Evolutionary conservation across 2,113 vertebrate species (phyloP).

Genomic region (Corynorhinus townsendii): DNA sequence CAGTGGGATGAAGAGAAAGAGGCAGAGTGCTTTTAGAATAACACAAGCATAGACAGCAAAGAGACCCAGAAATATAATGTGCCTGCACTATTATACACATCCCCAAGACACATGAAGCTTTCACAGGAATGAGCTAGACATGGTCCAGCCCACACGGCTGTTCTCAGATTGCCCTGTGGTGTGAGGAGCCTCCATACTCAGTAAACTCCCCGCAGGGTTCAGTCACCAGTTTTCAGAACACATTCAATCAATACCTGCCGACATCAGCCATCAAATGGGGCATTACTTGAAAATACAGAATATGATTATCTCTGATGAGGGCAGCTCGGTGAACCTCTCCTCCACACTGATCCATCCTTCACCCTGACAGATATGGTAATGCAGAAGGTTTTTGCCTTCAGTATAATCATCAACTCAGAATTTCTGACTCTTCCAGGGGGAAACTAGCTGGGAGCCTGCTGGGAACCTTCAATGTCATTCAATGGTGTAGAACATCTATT

Average conservation of each 20-base stretch:
- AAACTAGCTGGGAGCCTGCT: not conserved
- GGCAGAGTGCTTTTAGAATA: not conserved
- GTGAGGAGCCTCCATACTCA: not conserved
- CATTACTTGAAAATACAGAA: constrained; percentile 53
- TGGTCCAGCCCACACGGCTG: not conserved
- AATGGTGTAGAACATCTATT: not conserved
- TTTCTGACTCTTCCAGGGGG: constrained; percentile 27
- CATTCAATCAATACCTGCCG: constrained; percentile 44
- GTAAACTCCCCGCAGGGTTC: not conserved
- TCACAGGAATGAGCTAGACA: not conserved
- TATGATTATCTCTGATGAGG: constrained; percentile 51
- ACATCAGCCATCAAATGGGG: constrained; percentile 35
- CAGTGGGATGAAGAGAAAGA: not conserved
- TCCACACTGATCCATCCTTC: constrained; percentile 9
- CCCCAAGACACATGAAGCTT: not conserved
- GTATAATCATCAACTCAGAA: constrained; percentile 15
- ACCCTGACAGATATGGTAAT: constrained; percentile 54
- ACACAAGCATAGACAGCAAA: not conserved
- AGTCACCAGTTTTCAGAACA: not conserved
- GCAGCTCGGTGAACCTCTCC: constrained; percentile 19
- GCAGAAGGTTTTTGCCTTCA: not conserved
- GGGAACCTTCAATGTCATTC: constrained; percentile 8
- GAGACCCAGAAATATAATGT: not conserved
- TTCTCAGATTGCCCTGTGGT: not conserved
- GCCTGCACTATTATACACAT: not conserved